Evolutionary conservation across 2,888 invertebrate species (phyloP), one percentile per base, ranked within the genome.

Genomic region (Gastracanthus pulcherrimus): DNA sequence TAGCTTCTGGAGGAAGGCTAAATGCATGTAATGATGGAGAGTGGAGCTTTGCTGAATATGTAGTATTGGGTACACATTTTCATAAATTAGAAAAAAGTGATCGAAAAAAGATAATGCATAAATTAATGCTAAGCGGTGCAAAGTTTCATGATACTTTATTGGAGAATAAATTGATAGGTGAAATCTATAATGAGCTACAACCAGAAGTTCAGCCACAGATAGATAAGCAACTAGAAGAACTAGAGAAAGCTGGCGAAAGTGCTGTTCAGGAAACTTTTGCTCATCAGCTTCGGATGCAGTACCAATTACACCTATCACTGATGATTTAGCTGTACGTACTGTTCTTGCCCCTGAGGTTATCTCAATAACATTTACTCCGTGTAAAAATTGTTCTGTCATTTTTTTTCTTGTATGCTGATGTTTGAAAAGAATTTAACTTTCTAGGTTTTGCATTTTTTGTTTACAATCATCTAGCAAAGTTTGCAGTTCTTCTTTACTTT

Each of bases 271-370:
- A 38, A 38, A 38, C 9, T 45, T 70, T 70, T 70, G 45, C 70
- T 45, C 70, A 23, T 70, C 70, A 3, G 70, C 70, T 45, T 70
- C 70, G 41, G 70, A 45, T 70, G 70, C 70, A 70, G 70, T 70
- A 70, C 70, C 70, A 45, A 70, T 70, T 70, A 70, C 45, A 48
- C 70, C 70, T 45, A 70, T 70, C 48, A 70, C 70, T 48, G 70
- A 70, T 70, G 70, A 70, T 70, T 70, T 70, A 70, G 70, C 70
- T 70, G 70, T 70, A 26, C 70, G 70, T 45, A 70, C 70, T 70
- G 70, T 23, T 26, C 45, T 70, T 70, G 70, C 48, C n/a, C 70
- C 70, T 45, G 70, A 70, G 70, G 70, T 70, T 31, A 70, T 45
- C 70, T 70, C 70, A 45, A 70, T 70, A 70, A 70, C 70, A 70